Percentiles rank a stretch among this genome's conserved stretches.
These are phyloP conservation scores for Dryoscopus gambensis DNA, from an alignment of 2,113 vertebrate genomes.

Conservation along the genomic window DNA sequence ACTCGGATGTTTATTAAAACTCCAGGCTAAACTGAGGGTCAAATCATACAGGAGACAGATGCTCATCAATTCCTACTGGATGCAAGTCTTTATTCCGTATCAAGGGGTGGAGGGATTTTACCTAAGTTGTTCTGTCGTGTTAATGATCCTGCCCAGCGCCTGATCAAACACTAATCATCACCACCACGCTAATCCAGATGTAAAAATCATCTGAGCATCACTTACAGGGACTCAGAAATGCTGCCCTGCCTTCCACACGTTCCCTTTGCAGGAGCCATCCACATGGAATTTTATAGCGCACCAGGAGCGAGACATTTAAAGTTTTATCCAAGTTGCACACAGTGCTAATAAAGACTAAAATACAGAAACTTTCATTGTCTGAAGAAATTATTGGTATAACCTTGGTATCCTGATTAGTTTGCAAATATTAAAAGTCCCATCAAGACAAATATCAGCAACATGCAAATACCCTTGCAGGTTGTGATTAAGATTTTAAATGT, in stretches of 20 bases:
- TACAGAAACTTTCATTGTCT: slow-evolving; percentile 75
- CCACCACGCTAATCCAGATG: slow-evolving; percentile 43
- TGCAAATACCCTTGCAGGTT: slow-evolving; percentile 96
- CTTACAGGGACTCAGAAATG: slow-evolving; percentile 4
- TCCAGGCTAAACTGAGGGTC: slow-evolving; percentile 50
- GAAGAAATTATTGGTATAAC: slow-evolving; percentile 83
- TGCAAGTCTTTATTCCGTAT: neutral
- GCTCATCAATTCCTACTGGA: slow-evolving; percentile 47
- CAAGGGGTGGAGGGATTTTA: slow-evolving; percentile 37
- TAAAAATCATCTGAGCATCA: slow-evolving; percentile 50
- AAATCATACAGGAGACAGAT: slow-evolving; percentile 53
- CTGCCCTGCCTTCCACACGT: neutral
- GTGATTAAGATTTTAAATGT: slow-evolving; percentile 97
- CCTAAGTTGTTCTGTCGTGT: slow-evolving; percentile 48
- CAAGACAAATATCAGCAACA: slow-evolving; percentile 91
- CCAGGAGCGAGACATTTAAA: slow-evolving; percentile 1
- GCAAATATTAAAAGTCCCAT: slow-evolving; percentile 83
- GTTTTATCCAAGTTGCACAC: slow-evolving; percentile 58
- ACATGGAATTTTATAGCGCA: neutral
- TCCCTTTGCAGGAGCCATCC: neutral
- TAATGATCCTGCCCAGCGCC: slow-evolving; percentile 34
- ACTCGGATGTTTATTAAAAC: slow-evolving; percentile 61
- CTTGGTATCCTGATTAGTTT: slow-evolving; percentile 85
- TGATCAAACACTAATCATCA: slow-evolving; percentile 44
- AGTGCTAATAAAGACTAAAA: slow-evolving; percentile 71